phyloP scores from a whole-genome alignment of 2,797 vertebrate species.

The Parauchenoglanis punctatus region DNA sequence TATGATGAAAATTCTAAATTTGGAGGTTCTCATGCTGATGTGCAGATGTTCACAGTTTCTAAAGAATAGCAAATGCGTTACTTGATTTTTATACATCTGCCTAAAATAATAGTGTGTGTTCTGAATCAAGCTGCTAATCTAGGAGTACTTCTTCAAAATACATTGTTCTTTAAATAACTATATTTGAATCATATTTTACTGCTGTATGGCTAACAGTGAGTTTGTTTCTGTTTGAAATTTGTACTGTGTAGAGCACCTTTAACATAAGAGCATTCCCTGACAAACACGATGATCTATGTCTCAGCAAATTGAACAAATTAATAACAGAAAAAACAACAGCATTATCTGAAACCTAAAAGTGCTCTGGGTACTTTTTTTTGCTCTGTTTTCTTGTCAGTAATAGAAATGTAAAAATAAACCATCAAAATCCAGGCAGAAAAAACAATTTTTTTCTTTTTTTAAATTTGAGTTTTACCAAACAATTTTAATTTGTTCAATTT shows the following conservation, averaged over 20 bases:
- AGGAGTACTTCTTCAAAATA: neutral
- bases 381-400: neutral
- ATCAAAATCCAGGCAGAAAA: neutral
- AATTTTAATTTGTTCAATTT: no score
- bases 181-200: neutral
- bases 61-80: constrained; percentile 11
- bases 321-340: neutral
- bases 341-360: neutral
- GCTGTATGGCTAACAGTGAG: neutral
- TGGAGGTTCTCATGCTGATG: constrained; percentile 4
- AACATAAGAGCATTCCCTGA: neutral
- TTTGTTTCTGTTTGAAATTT: neutral
- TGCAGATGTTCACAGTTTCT: constrained; percentile 10
- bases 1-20: constrained; percentile 18
- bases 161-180: neutral
- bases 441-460: no score
- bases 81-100: neutral
- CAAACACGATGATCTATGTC: neutral
- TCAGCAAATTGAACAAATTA: neutral
- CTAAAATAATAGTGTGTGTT: neutral
- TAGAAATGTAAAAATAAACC: neutral
- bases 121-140: neutral
- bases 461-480: no score
- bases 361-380: neutral
- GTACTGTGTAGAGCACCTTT: neutral